A percentile compares a stretch with the other conserved stretches of the same genome.
Evolutionary conservation across 2,113 vertebrate genomes (phyloP).

Genomic region (Eretmochelys imbricata): DNA sequence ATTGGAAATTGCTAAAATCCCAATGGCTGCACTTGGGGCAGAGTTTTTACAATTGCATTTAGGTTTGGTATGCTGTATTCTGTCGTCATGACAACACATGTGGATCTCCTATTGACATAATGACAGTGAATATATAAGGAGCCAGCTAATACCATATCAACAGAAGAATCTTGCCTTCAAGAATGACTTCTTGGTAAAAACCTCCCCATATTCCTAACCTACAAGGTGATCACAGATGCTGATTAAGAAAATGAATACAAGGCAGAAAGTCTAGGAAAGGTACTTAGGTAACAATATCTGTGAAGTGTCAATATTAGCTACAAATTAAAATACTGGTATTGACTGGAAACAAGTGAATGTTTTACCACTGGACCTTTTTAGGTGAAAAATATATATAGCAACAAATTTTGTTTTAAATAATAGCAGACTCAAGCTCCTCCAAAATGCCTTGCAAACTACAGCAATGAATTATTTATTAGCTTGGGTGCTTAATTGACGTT

Average conservation of each 20-base stretch:
- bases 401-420: not conserved
- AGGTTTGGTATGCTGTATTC: not conserved
- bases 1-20: not conserved
- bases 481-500: rapidly evolving
- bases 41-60: not conserved
- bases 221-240: slow-evolving; percentile 21
- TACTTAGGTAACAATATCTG: not conserved
- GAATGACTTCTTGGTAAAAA: not conserved
- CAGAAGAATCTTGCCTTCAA: not conserved
- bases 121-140: not conserved
- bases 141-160: not conserved
- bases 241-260: slow-evolving; percentile 4
- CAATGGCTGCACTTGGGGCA: not conserved
- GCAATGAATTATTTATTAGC: not conserved
- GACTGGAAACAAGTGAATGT: not conserved
- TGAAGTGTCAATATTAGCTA: not conserved
- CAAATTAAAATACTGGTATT: not conserved
- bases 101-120: not conserved
- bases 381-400: not conserved
- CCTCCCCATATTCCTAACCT: slow-evolving; percentile 55
- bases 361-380: not conserved
- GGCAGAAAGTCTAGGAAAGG: slow-evolving; percentile 39
- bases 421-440: not conserved
- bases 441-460: not conserved
- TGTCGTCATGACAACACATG: not conserved